Evolutionary conservation across 2,113 vertebrate species (phyloP), one percentile per base, ranked within the genome.

Genomic region (Rousettus leschenaultii): DNA sequence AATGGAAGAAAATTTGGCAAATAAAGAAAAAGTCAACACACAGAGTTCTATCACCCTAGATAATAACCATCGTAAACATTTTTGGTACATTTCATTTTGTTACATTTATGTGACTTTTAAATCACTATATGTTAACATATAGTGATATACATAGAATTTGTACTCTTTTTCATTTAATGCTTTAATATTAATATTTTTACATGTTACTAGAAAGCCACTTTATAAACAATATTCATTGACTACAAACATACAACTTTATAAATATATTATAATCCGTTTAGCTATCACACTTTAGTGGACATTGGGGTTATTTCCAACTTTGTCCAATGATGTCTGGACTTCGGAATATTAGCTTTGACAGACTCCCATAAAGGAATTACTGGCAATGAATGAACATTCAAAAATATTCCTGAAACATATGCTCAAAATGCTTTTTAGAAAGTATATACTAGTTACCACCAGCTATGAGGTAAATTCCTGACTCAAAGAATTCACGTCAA

Each of bases 121-220:
- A 84, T 9, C 55, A 89, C 45, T 84, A 5, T 43, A 30, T n/a
- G 35, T 53, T 65, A 91, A 87, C 30, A 90, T 40, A 51, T 2
- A 57, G 24, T 19, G 22, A 59, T 26, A 75, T 5, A 59, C 19
- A 75, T 12, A 79, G n/a, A 87, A 74, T 71, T 14, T 16, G n/a
- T 83, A 71, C 33, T 59, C 24, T 74, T 71, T 16, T 89, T 86
- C 45, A 90, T 30, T 80, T 65, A 90, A 74, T 89, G 33, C 16
- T 74, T 93, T 89, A 89, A 35, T 61, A 84, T 53, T 77, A 83
- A 15, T 30, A 93, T 84, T 78, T 85, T 92, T 38, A 85, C 14
- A 38, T 48, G 24, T 68, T 89, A 63, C 14, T 71, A 86, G 55
- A 95, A 89, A 89, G 71, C 77, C 26, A 89, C 43, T 63, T 65